Evolutionary conservation across 2,888 invertebrate species (phyloP).

Genomic region (Steinernema carpocapsae): DNA sequence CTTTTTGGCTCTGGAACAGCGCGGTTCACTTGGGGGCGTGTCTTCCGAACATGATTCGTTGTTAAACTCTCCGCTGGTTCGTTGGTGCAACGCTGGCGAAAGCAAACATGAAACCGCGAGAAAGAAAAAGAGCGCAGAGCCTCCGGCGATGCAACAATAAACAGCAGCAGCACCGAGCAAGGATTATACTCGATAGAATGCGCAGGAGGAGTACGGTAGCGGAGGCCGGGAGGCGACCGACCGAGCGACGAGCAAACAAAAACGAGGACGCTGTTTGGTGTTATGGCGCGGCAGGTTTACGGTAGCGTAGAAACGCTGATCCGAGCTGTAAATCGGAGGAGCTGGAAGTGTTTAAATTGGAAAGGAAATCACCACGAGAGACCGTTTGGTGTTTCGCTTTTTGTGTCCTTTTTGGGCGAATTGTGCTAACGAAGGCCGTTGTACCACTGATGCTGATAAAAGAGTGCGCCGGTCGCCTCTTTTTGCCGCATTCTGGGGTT

Average conservation of each 20-base stretch:
- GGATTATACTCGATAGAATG: slow-evolving; percentile 31
- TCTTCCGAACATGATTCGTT: slow-evolving; percentile 22
- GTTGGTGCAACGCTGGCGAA: slow-evolving; percentile 22
- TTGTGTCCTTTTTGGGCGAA: too few relatives aligned
- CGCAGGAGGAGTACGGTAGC: slow-evolving; percentile 25
- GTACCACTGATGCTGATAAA: too few relatives aligned
- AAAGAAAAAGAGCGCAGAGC: slow-evolving; percentile 29
- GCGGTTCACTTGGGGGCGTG: slow-evolving; percentile 24
- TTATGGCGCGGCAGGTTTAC: too few relatives aligned
- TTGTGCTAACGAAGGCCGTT: too few relatives aligned
- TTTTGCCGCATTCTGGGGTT: too few relatives aligned
- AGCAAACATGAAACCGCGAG: slow-evolving; percentile 26
- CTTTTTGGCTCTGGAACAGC: not conserved
- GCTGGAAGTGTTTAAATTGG: too few relatives aligned
- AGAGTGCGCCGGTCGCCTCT: too few relatives aligned
- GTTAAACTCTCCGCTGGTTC: not conserved
- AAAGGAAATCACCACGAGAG: too few relatives aligned
- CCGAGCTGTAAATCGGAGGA: too few relatives aligned
- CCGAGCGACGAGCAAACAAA: not conserved
- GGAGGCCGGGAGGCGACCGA: not conserved
- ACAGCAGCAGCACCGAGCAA: slow-evolving; percentile 29
- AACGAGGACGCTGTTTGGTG: too few relatives aligned
- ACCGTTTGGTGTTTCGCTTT: too few relatives aligned
- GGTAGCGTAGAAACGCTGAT: too few relatives aligned
- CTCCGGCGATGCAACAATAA: slow-evolving; percentile 35